phyloP scores from a whole-genome alignment of 2,113 vertebrate genomes.

The Eptesicus fuscus region DNA sequence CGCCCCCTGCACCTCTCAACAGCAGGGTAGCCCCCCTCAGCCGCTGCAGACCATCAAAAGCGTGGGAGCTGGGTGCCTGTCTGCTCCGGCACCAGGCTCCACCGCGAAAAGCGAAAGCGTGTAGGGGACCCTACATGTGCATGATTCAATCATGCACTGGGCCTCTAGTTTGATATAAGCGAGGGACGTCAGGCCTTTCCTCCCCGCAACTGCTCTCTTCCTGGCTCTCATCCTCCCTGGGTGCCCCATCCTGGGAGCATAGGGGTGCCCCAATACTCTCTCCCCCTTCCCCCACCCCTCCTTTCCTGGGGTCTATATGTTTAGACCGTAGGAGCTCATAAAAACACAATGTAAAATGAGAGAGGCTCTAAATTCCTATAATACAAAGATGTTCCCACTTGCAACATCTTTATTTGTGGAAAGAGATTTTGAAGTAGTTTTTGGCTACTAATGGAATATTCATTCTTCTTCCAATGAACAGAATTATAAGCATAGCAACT shows the following conservation, averaged over 20 bases:
- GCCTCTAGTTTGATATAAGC: background rate
- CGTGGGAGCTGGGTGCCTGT: too few relatives aligned
- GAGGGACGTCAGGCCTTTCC: background rate
- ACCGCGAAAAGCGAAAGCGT: too few relatives aligned
- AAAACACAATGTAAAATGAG: slow-evolving; percentile 29
- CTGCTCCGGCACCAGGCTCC: too few relatives aligned
- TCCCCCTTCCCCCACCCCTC: background rate
- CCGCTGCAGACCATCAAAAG: too few relatives aligned
- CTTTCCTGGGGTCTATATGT: background rate
- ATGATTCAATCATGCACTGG: too few relatives aligned
- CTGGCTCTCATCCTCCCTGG: background rate
- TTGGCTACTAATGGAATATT: slow-evolving; percentile 34
- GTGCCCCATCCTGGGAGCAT: background rate
- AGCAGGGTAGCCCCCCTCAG: too few relatives aligned
- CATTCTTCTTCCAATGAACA: slow-evolving; percentile 29
- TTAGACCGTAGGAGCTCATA: background rate
- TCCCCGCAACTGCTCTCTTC: background rate
- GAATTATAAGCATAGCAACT: slow-evolving; percentile 26
- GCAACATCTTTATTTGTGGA: slow-evolving; percentile 18
- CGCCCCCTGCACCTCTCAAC: too few relatives aligned
- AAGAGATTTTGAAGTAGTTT: slow-evolving; percentile 27
- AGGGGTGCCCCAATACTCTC: background rate
- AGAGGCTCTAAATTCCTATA: background rate
- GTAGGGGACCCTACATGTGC: too few relatives aligned
- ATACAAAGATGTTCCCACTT: slow-evolving; percentile 38